phyloP scores from a whole-genome alignment of 2,797 vertebrate genomes.

The Lepus townsendii region DNA sequence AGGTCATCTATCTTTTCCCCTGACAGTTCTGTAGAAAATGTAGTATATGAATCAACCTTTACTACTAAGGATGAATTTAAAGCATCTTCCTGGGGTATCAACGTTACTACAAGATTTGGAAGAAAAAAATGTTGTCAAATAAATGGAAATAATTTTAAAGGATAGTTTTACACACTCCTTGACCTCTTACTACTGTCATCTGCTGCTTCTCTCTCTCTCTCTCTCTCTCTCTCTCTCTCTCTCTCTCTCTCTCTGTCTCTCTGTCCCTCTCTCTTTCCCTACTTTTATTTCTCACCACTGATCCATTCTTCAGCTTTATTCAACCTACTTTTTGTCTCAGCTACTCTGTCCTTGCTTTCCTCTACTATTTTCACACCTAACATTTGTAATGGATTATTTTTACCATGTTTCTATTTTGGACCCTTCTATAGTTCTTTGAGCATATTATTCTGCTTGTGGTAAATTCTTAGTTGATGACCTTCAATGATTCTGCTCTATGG shows the following conservation, averaged over 20 bases:
- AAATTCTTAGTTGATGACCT: background rate
- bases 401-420: background rate
- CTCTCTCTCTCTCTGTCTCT: too few relatives aligned
- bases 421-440: background rate
- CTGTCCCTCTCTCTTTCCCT: background rate
- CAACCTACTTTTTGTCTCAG: background rate
- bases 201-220: background rate
- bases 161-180: background rate
- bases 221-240: background rate
- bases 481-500: background rate
- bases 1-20: background rate
- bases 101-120: constrained; percentile 10
- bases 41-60: background rate
- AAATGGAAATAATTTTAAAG: constrained; percentile 38
- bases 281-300: background rate
- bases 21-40: background rate
- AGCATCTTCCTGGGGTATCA: background rate
- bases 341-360: constrained; percentile 50
- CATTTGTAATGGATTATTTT: background rate
- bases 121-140: background rate
- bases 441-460: background rate
- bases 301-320: background rate
- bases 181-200: background rate
- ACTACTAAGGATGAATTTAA: background rate
- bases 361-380: background rate